Base-by-base conservation (phyloP, 2,797 vertebrate genomes). In the Alectoris magna region DNA sequence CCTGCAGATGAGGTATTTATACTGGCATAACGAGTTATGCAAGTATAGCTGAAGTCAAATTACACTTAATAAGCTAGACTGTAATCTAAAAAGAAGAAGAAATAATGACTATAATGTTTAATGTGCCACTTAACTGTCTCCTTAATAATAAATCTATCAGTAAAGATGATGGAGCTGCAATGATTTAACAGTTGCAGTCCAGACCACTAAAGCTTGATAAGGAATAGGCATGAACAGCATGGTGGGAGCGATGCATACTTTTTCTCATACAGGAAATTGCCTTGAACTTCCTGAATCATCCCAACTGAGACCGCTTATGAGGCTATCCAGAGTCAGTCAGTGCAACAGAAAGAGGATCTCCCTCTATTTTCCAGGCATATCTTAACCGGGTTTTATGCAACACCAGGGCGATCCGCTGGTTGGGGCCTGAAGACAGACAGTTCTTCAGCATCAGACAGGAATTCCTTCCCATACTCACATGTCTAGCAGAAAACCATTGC, bases 41-140 rank as follows among this genome's bases (percentile, higher is more conserved):
- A 62, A 72, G 74, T 55, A 79, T 44, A 86, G 84, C 58, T 91
- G 68, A 83, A 94, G 71, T 88, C 71, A 92, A 92, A 95, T 93
- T 87, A 84, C 79, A 70, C 87, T 91, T 92, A 91, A 94, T 83
- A 89, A 88, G 72, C 58, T 68, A 89, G 53, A 68, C 58, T 44
- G 3, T 91, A 90, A 87, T 88, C 93, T 80, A 39, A 58, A 93
- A 90, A 79, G 71, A 94, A 82, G 71, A 90, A 71, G 8, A 90
- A 91, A 87, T 95, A 93, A 94, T 46, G 49, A 38, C 68, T 93
- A 66, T 87, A 90, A 90, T 82, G 93, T 95, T 94, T 91, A 91
- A 94, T 62, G 49, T 79, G 58, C 84, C 75, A 87, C 85, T 88
- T 95, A 87, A 66, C 58, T 88, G 55, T 69, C 90, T 93, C 44